Conservation (phyloP, 2,797 vertebrate genomes). For the Aselliscus stoliczkanus region DNA sequence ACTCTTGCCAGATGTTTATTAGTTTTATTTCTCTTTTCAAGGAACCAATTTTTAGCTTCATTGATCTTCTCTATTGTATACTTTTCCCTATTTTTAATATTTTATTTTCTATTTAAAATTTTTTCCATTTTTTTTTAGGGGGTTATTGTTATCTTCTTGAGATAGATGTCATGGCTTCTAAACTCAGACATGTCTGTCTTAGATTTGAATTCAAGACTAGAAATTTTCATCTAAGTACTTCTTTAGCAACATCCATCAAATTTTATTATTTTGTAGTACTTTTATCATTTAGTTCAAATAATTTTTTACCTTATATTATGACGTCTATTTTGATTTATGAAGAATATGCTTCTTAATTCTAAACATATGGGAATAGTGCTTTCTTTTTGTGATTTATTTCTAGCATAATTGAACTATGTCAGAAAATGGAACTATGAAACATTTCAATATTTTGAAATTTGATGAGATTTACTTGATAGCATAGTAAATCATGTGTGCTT, state of each 20-base stretch:
- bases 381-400: neutral
- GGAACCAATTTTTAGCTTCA: neutral
- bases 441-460: neutral
- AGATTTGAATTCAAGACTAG: neutral
- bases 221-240: neutral
- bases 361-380: neutral
- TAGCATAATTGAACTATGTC: neutral
- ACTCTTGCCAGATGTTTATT: neutral
- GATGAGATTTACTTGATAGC: neutral
- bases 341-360: neutral
- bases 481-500: neutral
- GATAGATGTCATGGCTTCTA: neutral
- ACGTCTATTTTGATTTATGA: neutral
- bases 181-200: neutral
- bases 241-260: neutral
- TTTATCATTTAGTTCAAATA: neutral
- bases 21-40: neutral
- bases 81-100: neutral
- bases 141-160: neutral
- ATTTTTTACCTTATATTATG: neutral
- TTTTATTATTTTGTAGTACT: neutral
- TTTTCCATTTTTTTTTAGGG: neutral
- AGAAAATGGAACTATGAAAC: neutral
- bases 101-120: neutral
- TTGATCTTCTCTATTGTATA: neutral